phyloP scores from a whole-genome alignment of 2,888 invertebrate genomes.

The Agrochola macilenta region DNA sequence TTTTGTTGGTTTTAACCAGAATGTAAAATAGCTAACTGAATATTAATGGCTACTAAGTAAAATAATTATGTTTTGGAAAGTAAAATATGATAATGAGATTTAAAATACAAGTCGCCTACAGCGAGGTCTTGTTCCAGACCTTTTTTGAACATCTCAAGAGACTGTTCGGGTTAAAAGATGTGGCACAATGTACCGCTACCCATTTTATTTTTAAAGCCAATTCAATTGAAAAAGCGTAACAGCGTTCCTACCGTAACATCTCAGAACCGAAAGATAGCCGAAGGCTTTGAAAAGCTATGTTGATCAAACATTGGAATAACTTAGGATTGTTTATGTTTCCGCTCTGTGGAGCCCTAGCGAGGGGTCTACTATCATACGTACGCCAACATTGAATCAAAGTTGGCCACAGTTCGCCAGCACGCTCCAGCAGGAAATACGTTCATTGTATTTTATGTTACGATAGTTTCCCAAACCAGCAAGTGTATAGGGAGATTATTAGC shows the following conservation, averaged over 20 bases:
- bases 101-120: constrained; percentile 14
- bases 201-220: constrained; percentile 5
- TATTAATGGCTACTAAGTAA: constrained; percentile 30
- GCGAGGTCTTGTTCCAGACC: not conserved
- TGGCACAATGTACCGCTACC: not conserved
- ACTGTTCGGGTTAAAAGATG: constrained; percentile 4
- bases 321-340: constrained; percentile 35
- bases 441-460: constrained; percentile 61
- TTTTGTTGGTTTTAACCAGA: constrained; percentile 47
- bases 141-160: constrained; percentile 13
- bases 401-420: constrained; percentile 47
- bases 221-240: not conserved
- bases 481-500: constrained; percentile 61
- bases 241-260: not conserved
- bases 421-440: constrained; percentile 58
- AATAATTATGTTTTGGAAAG: constrained; percentile 38
- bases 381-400: constrained; percentile 61
- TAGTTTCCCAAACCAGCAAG: constrained; percentile 62
- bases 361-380: constrained; percentile 38
- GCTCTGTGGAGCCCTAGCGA: constrained; percentile 23
- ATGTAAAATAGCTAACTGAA: constrained; percentile 56
- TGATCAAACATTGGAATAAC: constrained; percentile 32
- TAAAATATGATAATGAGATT: constrained; percentile 41
- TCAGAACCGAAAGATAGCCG: constrained; percentile 1
- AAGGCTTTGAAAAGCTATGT: constrained; percentile 7